Evolutionary conservation across 2,888 invertebrate genomes (phyloP), one percentile per base, ranked within the genome.

Genomic region (Eubasilissa splendida): DNA sequence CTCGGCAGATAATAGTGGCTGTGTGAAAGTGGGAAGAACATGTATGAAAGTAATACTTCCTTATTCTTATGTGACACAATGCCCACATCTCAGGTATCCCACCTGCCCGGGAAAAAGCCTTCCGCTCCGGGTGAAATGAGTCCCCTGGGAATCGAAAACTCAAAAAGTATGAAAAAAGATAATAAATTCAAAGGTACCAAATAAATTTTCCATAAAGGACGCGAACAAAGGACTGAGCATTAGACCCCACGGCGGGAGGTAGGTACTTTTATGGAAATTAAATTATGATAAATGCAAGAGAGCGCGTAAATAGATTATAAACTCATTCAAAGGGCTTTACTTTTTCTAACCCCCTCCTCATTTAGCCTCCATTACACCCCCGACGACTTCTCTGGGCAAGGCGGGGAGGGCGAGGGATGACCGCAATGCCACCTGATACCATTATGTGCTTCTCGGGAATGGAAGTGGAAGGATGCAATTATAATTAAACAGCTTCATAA

Each of bases 241-340:
- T 75, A 60, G 81, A 70, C 74, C 79, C 76, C 74, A 76, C 80
- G 66, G 75, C 81, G 65, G 66, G 81, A 81, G 83, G 82, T 81
- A 78, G 77, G 81, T 83, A 79, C 73, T 82, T 80, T 83, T 83
- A 83, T 83, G 83, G 81, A 83, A 83, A 83, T 83, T 83, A 83
- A 82, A 83, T 83, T 83, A 83, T 83, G 83, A 83, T 82, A 83
- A 83, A 83, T 83, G 83, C 83, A 83, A 79, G 82, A 81, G 83
- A 83, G 81, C 79, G 83, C 82, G 81, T 83, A 83, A 83, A 83
- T 83, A 82, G 83, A 83, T 83, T 83, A 83, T 82, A 83, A 83
- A 83, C 81, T 82, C 83, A 82, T 83, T 83, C 82, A 83, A 82
- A 81, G 79, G 80, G 82, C 83, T 82, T 82, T 82, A 60, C 79